Conservation (phyloP, 1,140 invertebrate genomes). For the Orchestia grillus region DNA sequence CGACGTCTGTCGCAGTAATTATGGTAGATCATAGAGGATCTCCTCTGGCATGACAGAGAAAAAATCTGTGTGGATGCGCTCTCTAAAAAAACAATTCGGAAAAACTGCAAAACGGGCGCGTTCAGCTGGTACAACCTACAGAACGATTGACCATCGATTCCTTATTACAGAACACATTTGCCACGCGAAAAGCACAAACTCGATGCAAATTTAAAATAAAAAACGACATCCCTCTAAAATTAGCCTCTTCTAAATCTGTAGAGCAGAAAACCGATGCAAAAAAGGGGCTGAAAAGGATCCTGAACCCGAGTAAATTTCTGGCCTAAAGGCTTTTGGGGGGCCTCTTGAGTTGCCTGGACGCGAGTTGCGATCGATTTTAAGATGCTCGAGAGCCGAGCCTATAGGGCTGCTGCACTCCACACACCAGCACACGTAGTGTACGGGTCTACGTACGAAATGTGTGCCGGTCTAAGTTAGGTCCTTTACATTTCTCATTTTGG, state of each 20-base stretch:
- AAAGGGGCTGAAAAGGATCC: not conserved
- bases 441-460: not conserved
- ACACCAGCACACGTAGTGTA: not conserved
- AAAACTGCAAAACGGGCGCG: slow-evolving; percentile 30
- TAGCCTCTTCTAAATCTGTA: not conserved
- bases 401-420: not conserved
- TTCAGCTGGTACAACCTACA: not conserved
- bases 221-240: not conserved
- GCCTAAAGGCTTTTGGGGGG: not conserved
- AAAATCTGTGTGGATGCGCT: slow-evolving; percentile 28
- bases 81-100: not conserved
- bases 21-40: not conserved
- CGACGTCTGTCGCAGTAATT: not conserved
- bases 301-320: slow-evolving; percentile 45
- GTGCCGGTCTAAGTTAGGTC: not conserved
- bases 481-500: not conserved
- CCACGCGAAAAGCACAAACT: not conserved
- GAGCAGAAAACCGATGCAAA: not conserved
- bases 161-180: not conserved
- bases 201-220: not conserved
- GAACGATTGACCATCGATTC: not conserved
- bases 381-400: slow-evolving; percentile 43
- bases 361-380: slow-evolving; percentile 3
- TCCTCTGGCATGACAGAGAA: not conserved
- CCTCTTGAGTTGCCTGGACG: slow-evolving; percentile 20